Evolutionary conservation across 2,113 vertebrate genomes (phyloP), one percentile per base, ranked within the genome.

Genomic region (Python bivittatus): DNA sequence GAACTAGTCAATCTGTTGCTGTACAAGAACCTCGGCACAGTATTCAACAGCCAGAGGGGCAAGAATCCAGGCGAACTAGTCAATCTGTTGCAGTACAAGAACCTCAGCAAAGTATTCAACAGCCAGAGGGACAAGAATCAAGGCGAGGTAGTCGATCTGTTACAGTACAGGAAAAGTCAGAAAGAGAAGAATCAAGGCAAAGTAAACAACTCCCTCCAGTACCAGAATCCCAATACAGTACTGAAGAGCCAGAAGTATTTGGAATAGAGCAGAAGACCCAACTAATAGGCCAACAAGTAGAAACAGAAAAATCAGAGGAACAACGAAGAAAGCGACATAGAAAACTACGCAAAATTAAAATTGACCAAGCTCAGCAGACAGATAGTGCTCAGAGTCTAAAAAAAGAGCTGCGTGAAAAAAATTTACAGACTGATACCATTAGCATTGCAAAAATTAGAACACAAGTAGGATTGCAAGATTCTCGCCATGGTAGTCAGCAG

Each of bases 301-400:
- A 38, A 38, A 23, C 33, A 29, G 33, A 58, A 58, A 84, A 90
- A 44, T 27, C 88, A 54, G 88, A 92, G n/a, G 72, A 15, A 13
- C 33, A 89, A 85, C 25, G 9, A 58, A 2, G 1, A 29, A 92
- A 85, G 44, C 72, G 13, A 64, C 44, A 3, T 42, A 89, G 33
- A 85, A 89, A 85, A 44, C 9, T 42, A 64, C 57, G 2, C n/a
- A 92, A 89, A 89, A 92, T 29, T 85, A 92, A 64, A 89, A 27
- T 33, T 64, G 91, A 92, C 48, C 44, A 89, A 58, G 29, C 57
- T 64, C 91, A 92, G 48, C 91, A 92, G 58, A 92, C 91, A 44
- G 91, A 92, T 52, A 92, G 91, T 54, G 23, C 44, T 22, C 57
- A 61, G 48, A 89, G 72, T 64, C 23, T 92, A n/a, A 85, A 33